phyloP scores from a whole-genome alignment of 2,113 vertebrate species.

The Coturnix japonica region DNA sequence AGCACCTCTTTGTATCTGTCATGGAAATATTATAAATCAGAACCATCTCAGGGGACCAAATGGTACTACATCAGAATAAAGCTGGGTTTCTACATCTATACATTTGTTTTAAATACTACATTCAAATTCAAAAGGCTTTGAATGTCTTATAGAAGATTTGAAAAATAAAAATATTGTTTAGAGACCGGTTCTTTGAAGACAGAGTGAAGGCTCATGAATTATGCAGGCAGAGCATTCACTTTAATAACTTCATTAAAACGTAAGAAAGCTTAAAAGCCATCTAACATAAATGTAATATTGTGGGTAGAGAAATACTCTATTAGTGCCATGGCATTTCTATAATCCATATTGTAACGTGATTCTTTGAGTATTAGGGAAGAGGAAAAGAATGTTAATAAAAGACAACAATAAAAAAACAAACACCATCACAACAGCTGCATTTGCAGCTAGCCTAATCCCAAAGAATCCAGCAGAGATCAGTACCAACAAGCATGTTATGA shows the following conservation, averaged over 20 bases:
- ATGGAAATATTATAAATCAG: conserved; percentile 20
- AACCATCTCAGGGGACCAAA: background rate
- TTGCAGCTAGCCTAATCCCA: background rate
- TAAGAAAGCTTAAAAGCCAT: conserved; percentile 74
- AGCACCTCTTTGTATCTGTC: conserved; percentile 22
- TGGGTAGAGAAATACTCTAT: conserved; percentile 30
- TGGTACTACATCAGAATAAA: conserved; percentile 8
- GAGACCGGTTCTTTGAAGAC: conserved; percentile 55
- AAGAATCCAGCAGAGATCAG: background rate
- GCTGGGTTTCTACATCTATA: conserved; percentile 26
- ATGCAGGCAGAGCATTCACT: conserved; percentile 72
- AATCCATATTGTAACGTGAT: conserved; percentile 46
- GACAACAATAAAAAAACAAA: background rate
- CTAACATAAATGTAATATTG: conserved; percentile 53
- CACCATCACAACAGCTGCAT: background rate
- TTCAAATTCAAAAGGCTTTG: conserved; percentile 43
- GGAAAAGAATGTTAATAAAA: conserved; percentile 32
- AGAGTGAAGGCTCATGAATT: conserved; percentile 72
- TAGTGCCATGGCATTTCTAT: conserved; percentile 54
- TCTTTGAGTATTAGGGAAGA: conserved; percentile 4
- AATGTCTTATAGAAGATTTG: conserved; percentile 47
- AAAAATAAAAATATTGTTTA: conserved; percentile 58
- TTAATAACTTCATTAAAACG: conserved; percentile 79
- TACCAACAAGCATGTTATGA: background rate
- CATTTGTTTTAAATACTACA: conserved; percentile 34